These are phyloP conservation scores for Anolis carolinensis DNA, from an alignment of 2,113 vertebrate species.

Conservation along the genomic window DNA sequence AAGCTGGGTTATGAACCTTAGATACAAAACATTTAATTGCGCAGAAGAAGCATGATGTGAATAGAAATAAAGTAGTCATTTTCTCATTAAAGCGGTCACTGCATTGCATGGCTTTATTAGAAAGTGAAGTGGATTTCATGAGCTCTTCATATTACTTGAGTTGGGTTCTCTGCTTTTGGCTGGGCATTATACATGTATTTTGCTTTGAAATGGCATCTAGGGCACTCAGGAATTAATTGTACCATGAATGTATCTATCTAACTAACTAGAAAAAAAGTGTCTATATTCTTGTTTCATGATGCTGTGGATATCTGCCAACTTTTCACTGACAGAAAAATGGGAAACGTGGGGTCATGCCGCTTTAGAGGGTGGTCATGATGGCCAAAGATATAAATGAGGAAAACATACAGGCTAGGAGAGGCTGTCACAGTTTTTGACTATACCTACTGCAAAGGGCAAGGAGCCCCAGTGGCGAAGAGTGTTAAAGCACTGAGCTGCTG, in stretches of 20 bases:
- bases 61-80: conserved; percentile 32
- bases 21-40: conserved; percentile 53
- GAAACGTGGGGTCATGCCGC: no score
- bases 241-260: not conserved
- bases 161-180: not conserved
- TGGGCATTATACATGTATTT: not conserved
- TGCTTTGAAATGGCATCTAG: not conserved
- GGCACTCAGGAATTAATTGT: not conserved
- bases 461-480: no score
- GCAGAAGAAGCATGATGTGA: conserved; percentile 22
- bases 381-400: no score
- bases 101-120: not conserved
- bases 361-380: no score
- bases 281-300: not conserved
- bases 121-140: not conserved
- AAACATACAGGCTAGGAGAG: no score
- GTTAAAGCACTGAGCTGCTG: no score
- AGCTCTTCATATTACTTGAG: fast-evolving
- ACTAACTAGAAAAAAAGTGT: not conserved
- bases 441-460: no score
- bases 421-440: no score
- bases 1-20: conserved; percentile 46
- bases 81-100: conserved; percentile 17
- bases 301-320: no score
- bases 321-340: no score